phyloP scores from a whole-genome alignment of 1,140 invertebrate species.

The Anoplolepis gracilipes region DNA sequence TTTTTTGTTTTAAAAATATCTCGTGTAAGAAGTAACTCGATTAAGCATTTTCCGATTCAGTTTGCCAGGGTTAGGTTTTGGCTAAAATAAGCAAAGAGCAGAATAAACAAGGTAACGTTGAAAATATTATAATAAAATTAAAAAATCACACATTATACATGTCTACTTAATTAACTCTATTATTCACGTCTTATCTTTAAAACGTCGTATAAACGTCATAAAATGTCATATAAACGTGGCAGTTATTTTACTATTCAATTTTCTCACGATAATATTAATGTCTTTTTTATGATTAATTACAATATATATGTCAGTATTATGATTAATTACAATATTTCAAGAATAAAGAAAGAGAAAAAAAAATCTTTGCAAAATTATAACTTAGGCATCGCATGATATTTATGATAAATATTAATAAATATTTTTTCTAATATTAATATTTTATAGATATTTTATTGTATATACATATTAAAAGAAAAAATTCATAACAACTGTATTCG shows the following conservation, averaged over 20 bases:
- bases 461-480: no score
- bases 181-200: background rate
- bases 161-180: constrained; percentile 7
- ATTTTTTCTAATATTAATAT: no score
- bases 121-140: constrained; percentile 9
- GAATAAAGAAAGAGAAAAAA: background rate
- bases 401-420: no score
- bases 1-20: background rate
- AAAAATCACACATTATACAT: background rate
- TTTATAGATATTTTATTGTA: no score
- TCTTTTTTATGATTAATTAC: no score
- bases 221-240: background rate
- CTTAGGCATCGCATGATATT: no score
- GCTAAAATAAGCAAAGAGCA: background rate
- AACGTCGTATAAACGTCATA: background rate
- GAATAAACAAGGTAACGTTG: background rate
- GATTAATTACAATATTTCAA: background rate
- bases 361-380: no score
- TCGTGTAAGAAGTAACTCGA: background rate
- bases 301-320: background rate
- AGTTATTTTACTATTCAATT: constrained; percentile 8
- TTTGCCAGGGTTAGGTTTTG: background rate
- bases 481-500: no score
- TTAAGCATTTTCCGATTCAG: background rate
- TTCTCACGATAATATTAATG: background rate